Evolutionary conservation across 2,888 invertebrate genomes (phyloP).

Genomic region (Ormyrus nitidulus): DNA sequence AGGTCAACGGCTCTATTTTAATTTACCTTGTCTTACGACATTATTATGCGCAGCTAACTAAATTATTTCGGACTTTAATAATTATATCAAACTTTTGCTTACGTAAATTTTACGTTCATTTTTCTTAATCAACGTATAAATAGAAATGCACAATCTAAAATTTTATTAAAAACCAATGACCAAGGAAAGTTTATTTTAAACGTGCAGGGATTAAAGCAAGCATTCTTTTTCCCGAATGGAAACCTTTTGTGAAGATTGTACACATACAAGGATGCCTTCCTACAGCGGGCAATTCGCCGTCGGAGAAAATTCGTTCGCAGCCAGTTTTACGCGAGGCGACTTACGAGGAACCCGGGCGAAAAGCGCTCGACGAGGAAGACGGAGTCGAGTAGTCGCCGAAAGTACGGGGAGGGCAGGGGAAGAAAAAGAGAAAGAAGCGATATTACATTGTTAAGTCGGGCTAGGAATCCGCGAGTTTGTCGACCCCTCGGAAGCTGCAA

Average conservation of each 20-base stretch:
- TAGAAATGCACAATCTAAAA: too few relatives aligned
- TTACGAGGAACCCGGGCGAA: slow-evolving; percentile 2
- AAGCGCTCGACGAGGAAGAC: neutral
- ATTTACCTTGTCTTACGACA: slow-evolving; percentile 28
- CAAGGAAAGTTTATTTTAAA: neutral
- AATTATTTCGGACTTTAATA: too few relatives aligned
- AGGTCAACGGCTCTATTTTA: slow-evolving; percentile 53
- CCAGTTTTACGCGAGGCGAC: slow-evolving; percentile 25
- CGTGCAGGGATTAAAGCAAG: slow-evolving; percentile 26
- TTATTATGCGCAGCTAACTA: neutral
- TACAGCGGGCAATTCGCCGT: slow-evolving; percentile 14
- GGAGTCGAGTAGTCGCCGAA: slow-evolving; percentile 16
- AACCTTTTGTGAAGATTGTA: slow-evolving; percentile 14
- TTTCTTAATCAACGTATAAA: too few relatives aligned
- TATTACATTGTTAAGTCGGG: slow-evolving; percentile 43
- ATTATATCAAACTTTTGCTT: too few relatives aligned
- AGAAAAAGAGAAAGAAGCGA: slow-evolving; percentile 9
- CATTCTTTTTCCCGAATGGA: slow-evolving; percentile 26
- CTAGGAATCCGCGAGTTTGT: slow-evolving; percentile 43
- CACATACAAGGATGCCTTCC: neutral
- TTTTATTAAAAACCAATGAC: neutral
- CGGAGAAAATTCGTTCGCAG: slow-evolving; percentile 36
- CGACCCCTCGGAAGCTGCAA: slow-evolving; percentile 29
- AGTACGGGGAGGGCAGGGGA: neutral
- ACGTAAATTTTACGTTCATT: too few relatives aligned